A percentile compares a stretch with the other conserved stretches of the same genome.
Evolutionary conservation across 2,113 vertebrate species (phyloP).

Genomic region (Eupsittula cactorum): DNA sequence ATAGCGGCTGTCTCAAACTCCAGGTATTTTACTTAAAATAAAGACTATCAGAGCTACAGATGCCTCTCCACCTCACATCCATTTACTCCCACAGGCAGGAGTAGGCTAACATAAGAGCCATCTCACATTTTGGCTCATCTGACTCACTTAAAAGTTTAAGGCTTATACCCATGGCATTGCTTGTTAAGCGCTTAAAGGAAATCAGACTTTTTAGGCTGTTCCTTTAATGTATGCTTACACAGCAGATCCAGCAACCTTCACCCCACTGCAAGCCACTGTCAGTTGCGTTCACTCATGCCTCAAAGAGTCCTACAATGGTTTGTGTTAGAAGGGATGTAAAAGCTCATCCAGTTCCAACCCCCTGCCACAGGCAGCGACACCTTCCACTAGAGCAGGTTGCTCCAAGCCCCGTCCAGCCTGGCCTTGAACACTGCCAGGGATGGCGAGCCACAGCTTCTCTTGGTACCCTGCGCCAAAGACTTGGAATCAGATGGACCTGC

Average conservation of each 20-base stretch:
- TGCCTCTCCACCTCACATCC: background rate
- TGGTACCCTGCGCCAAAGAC: background rate
- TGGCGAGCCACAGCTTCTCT: background rate
- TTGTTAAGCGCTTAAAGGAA: background rate
- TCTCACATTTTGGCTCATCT: background rate
- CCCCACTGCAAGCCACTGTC: background rate
- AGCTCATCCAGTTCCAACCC: background rate
- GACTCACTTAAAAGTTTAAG: background rate
- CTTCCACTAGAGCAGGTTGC: background rate
- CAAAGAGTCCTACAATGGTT: background rate
- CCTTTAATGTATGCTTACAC: background rate
- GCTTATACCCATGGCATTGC: background rate
- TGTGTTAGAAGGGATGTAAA: background rate
- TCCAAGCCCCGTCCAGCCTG: background rate
- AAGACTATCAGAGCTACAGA: background rate
- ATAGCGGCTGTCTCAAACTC: background rate
- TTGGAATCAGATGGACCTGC: background rate
- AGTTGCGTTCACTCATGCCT: background rate
- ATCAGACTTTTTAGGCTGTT: background rate
- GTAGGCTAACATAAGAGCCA: background rate
- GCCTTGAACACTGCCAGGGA: background rate
- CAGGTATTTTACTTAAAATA: background rate
- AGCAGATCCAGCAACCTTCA: background rate
- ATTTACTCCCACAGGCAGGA: background rate
- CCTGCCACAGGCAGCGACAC: background rate